A percentile compares a stretch with the other conserved stretches of the same genome.
Evolutionary conservation across 2,888 invertebrate genomes (phyloP).

Genomic region (Dryocosmus kuriphilus): DNA sequence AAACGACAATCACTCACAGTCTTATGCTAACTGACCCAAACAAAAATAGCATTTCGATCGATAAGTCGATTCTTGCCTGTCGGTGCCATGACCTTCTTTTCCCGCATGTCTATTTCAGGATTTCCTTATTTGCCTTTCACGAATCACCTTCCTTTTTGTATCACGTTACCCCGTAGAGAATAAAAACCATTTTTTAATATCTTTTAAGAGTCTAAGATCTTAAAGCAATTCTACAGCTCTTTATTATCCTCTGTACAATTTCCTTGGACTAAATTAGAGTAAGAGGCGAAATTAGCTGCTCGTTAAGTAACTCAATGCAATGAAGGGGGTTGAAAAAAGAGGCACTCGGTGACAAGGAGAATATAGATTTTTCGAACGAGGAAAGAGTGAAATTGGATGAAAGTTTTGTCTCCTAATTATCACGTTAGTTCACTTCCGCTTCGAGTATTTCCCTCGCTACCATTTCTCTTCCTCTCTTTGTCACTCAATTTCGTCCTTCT

Average conservation of each 20-base stretch:
- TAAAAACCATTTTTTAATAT: background rate
- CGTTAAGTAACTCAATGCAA: background rate
- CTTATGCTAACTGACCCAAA: slow-evolving; percentile 56
- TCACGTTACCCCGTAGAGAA: background rate
- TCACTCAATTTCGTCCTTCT: background rate
- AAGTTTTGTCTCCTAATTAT: slow-evolving; percentile 47
- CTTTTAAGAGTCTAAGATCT: no score
- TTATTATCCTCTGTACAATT: no score
- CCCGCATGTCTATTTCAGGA: slow-evolving; percentile 21
- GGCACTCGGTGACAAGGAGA: background rate
- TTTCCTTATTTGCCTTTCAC: background rate
- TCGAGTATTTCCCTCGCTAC: slow-evolving; percentile 25
- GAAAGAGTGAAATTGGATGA: slow-evolving; percentile 30
- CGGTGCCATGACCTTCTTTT: slow-evolving; percentile 40
- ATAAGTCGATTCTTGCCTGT: slow-evolving; percentile 51
- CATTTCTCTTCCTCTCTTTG: background rate
- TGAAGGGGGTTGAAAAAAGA: background rate
- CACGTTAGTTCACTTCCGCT: slow-evolving; percentile 52
- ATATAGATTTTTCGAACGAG: slow-evolving; percentile 20
- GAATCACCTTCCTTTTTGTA: background rate
- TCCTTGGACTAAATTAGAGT: background rate
- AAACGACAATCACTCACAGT: slow-evolving; percentile 50
- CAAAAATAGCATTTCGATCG: slow-evolving; percentile 56
- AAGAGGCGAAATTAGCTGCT: background rate
- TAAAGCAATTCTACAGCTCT: no score